phyloP scores from a whole-genome alignment of 2,797 vertebrate genomes.

The Glossophaga mutica region DNA sequence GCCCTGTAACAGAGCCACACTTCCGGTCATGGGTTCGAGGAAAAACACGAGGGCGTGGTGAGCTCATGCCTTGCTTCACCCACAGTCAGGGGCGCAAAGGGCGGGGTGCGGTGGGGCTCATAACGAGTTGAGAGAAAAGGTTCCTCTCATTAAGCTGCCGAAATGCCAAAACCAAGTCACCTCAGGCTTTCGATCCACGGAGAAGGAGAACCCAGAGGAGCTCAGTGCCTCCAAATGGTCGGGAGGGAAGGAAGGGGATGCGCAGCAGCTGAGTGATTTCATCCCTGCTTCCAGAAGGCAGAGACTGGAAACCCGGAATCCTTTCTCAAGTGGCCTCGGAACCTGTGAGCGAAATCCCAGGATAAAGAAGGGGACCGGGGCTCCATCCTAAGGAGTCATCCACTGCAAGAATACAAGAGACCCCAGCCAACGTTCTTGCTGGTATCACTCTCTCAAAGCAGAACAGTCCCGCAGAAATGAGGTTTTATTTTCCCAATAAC shows the following conservation, averaged over 20 bases:
- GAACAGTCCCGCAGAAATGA: neutral
- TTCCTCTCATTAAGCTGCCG: neutral
- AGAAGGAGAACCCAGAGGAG: neutral
- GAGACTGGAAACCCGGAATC: neutral
- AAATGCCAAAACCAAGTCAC: neutral
- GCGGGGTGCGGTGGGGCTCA: neutral
- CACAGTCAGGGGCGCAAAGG: neutral
- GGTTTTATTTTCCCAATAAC: neutral
- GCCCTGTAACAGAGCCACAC: neutral
- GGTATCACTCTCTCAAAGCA: neutral
- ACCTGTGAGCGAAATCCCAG: neutral
- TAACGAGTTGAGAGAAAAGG: neutral
- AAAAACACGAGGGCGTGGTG: neutral
- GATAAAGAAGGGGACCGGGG: neutral
- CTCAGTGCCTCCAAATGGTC: fast-evolving
- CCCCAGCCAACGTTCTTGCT: neutral
- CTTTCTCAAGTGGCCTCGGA: neutral
- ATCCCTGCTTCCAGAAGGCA: neutral
- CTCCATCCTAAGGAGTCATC: neutral
- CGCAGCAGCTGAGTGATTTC: neutral
- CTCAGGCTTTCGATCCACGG: neutral
- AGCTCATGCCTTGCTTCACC: neutral
- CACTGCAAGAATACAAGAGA: neutral
- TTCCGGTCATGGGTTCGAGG: neutral
- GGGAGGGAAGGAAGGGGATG: neutral